Evolutionary conservation across 2,797 vertebrate species (phyloP).

Genomic region (Phataginus tricuspis): DNA sequence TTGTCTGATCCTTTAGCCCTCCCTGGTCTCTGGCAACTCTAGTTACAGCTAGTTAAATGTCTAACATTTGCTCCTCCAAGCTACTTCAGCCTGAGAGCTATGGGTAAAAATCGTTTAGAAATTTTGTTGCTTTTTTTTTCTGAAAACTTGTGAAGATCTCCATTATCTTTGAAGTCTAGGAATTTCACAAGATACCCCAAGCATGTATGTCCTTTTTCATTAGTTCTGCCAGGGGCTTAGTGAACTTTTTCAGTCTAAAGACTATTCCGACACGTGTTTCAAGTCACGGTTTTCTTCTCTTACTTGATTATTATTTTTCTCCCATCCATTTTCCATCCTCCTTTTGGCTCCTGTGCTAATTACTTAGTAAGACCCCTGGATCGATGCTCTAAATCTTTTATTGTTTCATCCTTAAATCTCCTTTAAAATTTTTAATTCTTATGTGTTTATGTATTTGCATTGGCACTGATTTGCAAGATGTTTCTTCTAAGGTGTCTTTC

Average conservation of each 20-base stretch:
- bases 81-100: constrained; percentile 14
- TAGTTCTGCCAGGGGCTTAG: not conserved
- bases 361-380: not conserved
- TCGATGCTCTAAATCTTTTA: not conserved
- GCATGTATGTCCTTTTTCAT: not conserved
- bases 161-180: constrained; percentile 59
- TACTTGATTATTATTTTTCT: not conserved
- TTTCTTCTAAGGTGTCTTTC: not conserved
- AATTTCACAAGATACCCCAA: not conserved
- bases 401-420: not conserved
- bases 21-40: not conserved
- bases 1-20: not conserved
- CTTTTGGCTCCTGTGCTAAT: not conserved
- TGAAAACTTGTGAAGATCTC: constrained; percentile 57
- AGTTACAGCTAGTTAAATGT: constrained; percentile 38
- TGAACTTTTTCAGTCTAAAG: not conserved
- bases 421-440: not conserved
- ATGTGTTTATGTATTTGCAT: not conserved
- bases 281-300: not conserved
- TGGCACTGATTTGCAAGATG: not conserved
- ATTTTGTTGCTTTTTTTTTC: constrained; percentile 61
- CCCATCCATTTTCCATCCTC: not conserved
- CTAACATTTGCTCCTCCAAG: constrained; percentile 5
- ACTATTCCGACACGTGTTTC: not conserved
- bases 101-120: constrained; percentile 56